These are phyloP conservation scores for Ibidorhyncha struthersii DNA, from an alignment of 2,113 vertebrate species.

Conservation along the genomic window DNA sequence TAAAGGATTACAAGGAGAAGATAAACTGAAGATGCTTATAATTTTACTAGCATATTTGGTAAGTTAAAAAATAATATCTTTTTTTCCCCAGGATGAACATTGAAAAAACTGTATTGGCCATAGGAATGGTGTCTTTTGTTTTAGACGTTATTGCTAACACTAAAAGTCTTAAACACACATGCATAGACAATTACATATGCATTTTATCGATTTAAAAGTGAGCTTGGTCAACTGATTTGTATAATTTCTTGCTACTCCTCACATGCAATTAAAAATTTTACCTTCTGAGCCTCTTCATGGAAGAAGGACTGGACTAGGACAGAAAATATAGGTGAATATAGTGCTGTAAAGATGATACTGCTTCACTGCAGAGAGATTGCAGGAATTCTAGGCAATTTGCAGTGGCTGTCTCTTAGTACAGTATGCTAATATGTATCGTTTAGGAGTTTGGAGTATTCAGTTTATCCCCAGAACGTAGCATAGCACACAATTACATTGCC, in stretches of 20 bases:
- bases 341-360: not conserved
- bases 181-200: not conserved
- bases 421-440: not conserved
- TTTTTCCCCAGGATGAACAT: not conserved
- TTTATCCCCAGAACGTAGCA: not conserved
- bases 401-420: not conserved
- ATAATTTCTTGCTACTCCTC: not conserved
- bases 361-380: not conserved
- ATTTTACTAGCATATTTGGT: conserved; percentile 71
- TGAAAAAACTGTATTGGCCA: not conserved
- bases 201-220: not conserved
- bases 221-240: not conserved
- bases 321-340: not conserved
- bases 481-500: not conserved
- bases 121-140: not conserved
- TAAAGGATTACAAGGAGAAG: conserved; percentile 11
- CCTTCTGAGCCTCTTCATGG: not conserved
- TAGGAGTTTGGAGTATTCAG: not conserved
- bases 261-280: not conserved
- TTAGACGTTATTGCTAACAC: not conserved
- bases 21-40: conserved; percentile 37
- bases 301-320: not conserved
- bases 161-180: not conserved
- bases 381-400: not conserved
- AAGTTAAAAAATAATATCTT: conserved; percentile 30